These are phyloP conservation scores for Artemia sinica DNA, from an alignment of 2,888 invertebrate genomes.

Conservation along the genomic window DNA sequence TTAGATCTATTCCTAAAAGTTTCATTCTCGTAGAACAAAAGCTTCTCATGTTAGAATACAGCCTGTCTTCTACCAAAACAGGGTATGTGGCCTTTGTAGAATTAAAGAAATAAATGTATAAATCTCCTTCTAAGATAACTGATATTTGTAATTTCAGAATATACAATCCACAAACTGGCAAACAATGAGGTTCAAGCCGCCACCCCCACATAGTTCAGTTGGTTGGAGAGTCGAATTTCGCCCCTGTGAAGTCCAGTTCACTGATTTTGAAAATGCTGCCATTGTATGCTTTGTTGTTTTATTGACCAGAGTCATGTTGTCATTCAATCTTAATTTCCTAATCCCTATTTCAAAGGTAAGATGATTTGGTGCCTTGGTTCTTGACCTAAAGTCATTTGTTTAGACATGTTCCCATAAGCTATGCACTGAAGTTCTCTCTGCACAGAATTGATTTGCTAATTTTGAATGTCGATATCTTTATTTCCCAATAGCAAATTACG, in stretches of 20 bases:
- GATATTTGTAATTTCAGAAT: slow-evolving; percentile 43
- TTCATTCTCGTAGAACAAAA: no score
- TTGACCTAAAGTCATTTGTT: no score
- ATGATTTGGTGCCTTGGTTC: not conserved
- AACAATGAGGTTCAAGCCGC: slow-evolving; percentile 96
- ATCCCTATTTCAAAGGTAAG: slow-evolving; percentile 87
- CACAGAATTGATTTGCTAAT: no score
- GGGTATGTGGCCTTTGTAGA: no score
- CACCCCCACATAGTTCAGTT: slow-evolving; percentile 83
- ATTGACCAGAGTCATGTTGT: slow-evolving; percentile 84
- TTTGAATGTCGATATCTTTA: no score
- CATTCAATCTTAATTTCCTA: slow-evolving; percentile 84
- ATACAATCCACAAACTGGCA: slow-evolving; percentile 99
- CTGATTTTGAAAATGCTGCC: slow-evolving; percentile 99
- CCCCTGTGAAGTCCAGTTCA: slow-evolving; percentile 92
- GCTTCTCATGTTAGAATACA: no score
- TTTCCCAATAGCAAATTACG: no score
- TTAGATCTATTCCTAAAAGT: no score
- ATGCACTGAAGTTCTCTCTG: no score
- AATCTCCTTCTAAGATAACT: slow-evolving; percentile 3
- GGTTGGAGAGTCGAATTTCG: slow-evolving; percentile 99
- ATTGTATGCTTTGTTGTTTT: slow-evolving; percentile 93
- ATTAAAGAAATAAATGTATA: no score
- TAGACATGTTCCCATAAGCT: no score
- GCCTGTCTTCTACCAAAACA: no score